Evolutionary conservation across 2,113 vertebrate genomes (phyloP), one percentile per base, ranked within the genome.

Genomic region (Coturnix japonica): DNA sequence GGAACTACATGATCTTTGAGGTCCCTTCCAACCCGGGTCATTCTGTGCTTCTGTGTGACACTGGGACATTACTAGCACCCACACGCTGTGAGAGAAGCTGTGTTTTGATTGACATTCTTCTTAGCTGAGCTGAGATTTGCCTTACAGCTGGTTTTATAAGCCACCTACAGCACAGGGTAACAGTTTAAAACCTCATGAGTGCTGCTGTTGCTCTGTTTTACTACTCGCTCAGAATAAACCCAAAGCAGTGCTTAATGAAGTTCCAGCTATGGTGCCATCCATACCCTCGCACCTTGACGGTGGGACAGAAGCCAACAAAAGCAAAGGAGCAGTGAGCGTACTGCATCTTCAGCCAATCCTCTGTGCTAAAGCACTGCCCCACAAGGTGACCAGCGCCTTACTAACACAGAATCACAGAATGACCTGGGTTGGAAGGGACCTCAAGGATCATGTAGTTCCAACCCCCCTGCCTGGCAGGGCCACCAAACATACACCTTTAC

Each of bases 81-180:
- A 82, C 6, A 1, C 0, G 0, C 3, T 18, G 49, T 44, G 67
- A 49, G 18, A 44, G 47, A 28, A 59, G 39, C 23, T 14, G 47
- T 7, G 22, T 11, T 2, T 28, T 7, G 33, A 9, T 2, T 14
- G n/a, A 20, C 19, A 10, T 13, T 66, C 49, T 43, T 63, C 37
- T 31, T 23, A 1, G 2, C 15, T 5, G 28, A 89, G 46, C 56
- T 81, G 25, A 16, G 69, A 17, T 49, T 46, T 70, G 46, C 41
- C 33, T 31, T 31, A 33, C 0, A 13, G 37, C 23, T 20, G 64
- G 17, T 12, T 54, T 39, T 17, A 5, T 9, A 25, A 12, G 37
- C 23, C 8, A 23, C 1, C 54, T 19, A 23, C 18, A 30, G 30
- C 21, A 3, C 23, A 21, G 33, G 43, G 13, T 9, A 49, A 25